Evolutionary conservation across 2,113 vertebrate species (phyloP), one percentile per base, ranked within the genome.

Genomic region (Ctenomys sociabilis): DNA sequence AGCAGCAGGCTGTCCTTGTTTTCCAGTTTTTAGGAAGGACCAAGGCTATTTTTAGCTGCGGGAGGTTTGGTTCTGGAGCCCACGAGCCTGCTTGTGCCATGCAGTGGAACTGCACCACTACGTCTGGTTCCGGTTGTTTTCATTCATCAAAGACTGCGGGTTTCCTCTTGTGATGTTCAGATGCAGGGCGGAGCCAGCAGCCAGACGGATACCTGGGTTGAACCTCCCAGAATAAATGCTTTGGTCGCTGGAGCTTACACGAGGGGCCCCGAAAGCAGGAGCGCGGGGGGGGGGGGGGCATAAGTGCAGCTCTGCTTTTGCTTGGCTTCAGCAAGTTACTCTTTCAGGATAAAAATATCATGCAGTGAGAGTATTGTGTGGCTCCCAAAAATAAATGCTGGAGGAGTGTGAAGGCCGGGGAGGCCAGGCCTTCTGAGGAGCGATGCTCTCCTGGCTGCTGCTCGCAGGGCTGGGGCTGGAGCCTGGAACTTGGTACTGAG

Each of bases 1-100:
- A 96, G 94, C 95, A 90, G 90, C 75, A n/a, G 30, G 83, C 80
- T 92, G 93, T 92, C 96, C 94, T 94, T 98, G 97, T 97, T 97
- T 96, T 94, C 70, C 19, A 96, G 54, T 70, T 10, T 30, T 54
- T 77, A 54, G 95, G 93, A 93, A 91, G 86, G 91, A 78, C 84
- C 1, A 1, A 22, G 45, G 28, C 85, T 97, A 97, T 97, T 96
- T 97, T 97, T 97, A 97, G 93, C 80, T 85, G 37, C 12, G 57
- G 91, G 92, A 84, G 90, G 54, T 95, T 95, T 87, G 90, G 78
- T 84, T 95, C 95, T 68, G 85, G 97, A 97, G 94, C 85, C 94
- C 72, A 40, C 43, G 14, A 0, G 21, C 35, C 37, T 95, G 91
- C 94, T 97, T 95, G 94, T 73, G 89, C 88, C 95, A 81, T 77